Evolutionary conservation across 2,888 invertebrate genomes (phyloP).

Genomic region (Calliopum simillimum): DNA sequence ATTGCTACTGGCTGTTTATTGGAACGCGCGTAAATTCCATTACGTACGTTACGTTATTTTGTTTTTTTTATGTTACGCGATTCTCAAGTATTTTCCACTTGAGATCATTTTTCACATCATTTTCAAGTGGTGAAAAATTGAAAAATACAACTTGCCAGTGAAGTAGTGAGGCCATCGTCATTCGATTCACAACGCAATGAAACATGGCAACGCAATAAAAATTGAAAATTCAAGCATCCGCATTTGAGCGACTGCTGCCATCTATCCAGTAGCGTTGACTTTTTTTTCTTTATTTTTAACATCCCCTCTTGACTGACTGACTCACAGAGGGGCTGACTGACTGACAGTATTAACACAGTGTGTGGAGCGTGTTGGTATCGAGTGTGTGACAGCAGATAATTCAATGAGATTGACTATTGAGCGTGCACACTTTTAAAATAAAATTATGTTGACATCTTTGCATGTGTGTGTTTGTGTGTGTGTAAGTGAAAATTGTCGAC

Average conservation of each 20-base stretch:
- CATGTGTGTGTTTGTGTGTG: no score
- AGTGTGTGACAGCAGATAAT: slow-evolving; percentile 18
- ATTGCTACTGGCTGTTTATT: slow-evolving; percentile 41
- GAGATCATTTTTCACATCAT: slow-evolving; percentile 41
- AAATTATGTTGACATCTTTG: slow-evolving; percentile 10
- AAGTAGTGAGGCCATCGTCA: not conserved
- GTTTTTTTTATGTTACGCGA: slow-evolving; percentile 37
- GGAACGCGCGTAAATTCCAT: slow-evolving; percentile 45
- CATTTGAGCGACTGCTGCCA: not conserved
- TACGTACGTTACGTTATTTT: slow-evolving; percentile 42
- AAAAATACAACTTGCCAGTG: slow-evolving; percentile 6
- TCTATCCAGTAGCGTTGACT: not conserved
- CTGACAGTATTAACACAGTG: slow-evolving; percentile 7
- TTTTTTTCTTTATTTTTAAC: not conserved
- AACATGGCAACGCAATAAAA: slow-evolving; percentile 7
- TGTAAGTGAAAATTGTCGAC: not conserved
- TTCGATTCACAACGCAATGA: slow-evolving; percentile 14
- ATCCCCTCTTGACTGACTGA: not conserved
- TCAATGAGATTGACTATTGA: slow-evolving; percentile 25
- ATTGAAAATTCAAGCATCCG: slow-evolving; percentile 29
- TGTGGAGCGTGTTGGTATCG: not conserved
- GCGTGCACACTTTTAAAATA: slow-evolving; percentile 3
- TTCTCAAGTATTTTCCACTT: slow-evolving; percentile 47
- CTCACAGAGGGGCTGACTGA: not conserved
- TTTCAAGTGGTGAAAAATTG: slow-evolving; percentile 28